Percentiles rank a stretch among this genome's conserved stretches.
phyloP scores from a whole-genome alignment of 2,797 vertebrate genomes.

The Eutrigla gurnardus region DNA sequence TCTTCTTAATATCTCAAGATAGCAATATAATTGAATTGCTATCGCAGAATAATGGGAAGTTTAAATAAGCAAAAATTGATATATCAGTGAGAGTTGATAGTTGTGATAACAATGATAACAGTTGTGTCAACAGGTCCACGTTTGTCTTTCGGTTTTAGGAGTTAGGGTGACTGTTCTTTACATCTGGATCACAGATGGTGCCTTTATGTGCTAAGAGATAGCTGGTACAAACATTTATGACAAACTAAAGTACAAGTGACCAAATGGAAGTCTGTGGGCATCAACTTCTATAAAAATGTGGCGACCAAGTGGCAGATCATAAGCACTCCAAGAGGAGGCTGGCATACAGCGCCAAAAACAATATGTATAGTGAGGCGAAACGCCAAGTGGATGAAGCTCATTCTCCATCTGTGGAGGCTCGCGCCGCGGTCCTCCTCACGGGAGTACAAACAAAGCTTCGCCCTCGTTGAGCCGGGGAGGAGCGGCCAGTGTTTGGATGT shows the following conservation, averaged over 20 bases:
- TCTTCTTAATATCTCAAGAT: conserved; percentile 20
- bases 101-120: conserved; percentile 5
- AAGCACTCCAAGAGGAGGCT: not conserved
- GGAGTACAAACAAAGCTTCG: too few species aligned
- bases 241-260: not conserved
- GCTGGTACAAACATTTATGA: conserved; percentile 23
- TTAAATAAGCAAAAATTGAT: conserved; percentile 1
- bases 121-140: too few species aligned
- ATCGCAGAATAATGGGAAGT: conserved; percentile 8
- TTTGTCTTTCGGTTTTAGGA: conserved; percentile 1
- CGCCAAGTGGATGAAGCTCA: too few species aligned
- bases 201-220: conserved; percentile 16
- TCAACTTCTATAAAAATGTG: not conserved
- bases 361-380: too few species aligned
- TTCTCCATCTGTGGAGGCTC: too few species aligned
- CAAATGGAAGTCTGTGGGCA: too few species aligned
- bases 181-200: conserved; percentile 13
- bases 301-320: not conserved
- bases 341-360: not conserved
- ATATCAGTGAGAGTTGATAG: conserved; percentile 28
- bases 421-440: too few species aligned
- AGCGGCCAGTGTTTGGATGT: not conserved
- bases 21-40: conserved; percentile 9
- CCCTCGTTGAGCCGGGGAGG: too few species aligned
- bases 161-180: not conserved